Evolutionary conservation across 2,888 invertebrate genomes (phyloP), one percentile per base, ranked within the genome.

Genomic region (Cheilosia soror): DNA sequence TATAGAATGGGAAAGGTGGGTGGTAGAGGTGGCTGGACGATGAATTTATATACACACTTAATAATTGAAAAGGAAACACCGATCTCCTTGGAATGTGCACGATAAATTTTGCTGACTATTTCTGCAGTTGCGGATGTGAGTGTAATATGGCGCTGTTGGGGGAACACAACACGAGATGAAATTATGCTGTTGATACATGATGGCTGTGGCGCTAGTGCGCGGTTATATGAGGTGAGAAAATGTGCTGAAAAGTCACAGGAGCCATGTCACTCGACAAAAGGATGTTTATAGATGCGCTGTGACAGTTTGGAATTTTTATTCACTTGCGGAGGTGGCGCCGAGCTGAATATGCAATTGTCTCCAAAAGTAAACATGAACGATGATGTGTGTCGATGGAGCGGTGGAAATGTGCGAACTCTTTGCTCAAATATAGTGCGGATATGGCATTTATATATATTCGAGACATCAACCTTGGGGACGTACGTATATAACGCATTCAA

Each of bases 11-110:
- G 47, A 31, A 20, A 44, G 69, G 68, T 51, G 65, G 66, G 55
- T 57, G 63, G 20, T 33, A 33, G 33, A 33, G 68, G 42, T 73
- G 63, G 69, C 37, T 57, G 79, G 79, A 80, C 71, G 80, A 72
- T 57, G 65, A 80, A 76, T 85, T 81, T 85, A 85, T 86, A 68
- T 65, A 81, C 86, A 89, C 89, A 90, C 90, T 90, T 90, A 90
- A 90, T 90, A 90, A 90, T 90, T 90, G 90, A 90, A 90, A 90
- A 90, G 90, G 90, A 90, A 90, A 89, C 89, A 89, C 88, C 89
- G 90, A 90, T 90, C 89, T 81, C 62, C 72, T 81, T 81, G 76
- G 81, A 85, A 85, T 85, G 76, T 47, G 71, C 72, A 62, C 66
- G 49, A 71, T 81, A 76, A 80, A 85, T 79, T 79, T 20, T 79